Evolutionary conservation across 2,888 invertebrate species (phyloP), one percentile per base, ranked within the genome.

Genomic region (Aricia artaxerxes): DNA sequence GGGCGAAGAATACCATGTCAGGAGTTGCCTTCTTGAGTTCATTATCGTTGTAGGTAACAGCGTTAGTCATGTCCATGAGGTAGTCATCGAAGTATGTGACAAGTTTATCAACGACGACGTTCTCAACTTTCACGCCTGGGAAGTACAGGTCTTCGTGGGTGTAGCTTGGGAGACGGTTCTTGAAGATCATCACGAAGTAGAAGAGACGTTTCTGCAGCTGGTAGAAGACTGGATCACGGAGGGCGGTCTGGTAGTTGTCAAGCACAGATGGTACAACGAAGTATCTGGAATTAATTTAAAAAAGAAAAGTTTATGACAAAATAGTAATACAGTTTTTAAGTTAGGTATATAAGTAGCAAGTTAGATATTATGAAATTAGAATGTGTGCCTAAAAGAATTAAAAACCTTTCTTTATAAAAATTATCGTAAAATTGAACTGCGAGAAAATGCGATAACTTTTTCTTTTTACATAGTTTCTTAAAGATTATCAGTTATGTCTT

Each of bases 221-320:
- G 88, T 96, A 97, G 95, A 97, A 97, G 76, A 96, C 94, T 49
- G 97, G 97, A 86, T 97, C 97, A 82, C 97, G 96, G 83, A 96
- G 90, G 84, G 96, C 95, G 4, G 97, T 96, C 85, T 95, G 95
- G 85, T 95, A 96, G 82, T 94, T 92, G 84, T 96, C 95, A 82
- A 97, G 89, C 2, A 95, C 92, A 16, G 95, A 93, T 24, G 97
- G 96, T 9, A 92, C 87, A 3, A 95, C 90, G 82, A 95, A 95
- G 85, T 95, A 94, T n/a, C 94, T 92, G 84, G 82, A 88, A 85
- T 87, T 24, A 24, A 24, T 24, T 24, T 24, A 24, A 24, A 24
- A 24, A 24, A 24, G 24, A 24, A 24, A 24, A 24, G 24, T 24
- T 24, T 24, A 24, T 24, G 24, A 24, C 24, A 13, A 69, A 69